Evolutionary conservation across 2,888 invertebrate species (phyloP).

Genomic region (Ophion costatus): DNA sequence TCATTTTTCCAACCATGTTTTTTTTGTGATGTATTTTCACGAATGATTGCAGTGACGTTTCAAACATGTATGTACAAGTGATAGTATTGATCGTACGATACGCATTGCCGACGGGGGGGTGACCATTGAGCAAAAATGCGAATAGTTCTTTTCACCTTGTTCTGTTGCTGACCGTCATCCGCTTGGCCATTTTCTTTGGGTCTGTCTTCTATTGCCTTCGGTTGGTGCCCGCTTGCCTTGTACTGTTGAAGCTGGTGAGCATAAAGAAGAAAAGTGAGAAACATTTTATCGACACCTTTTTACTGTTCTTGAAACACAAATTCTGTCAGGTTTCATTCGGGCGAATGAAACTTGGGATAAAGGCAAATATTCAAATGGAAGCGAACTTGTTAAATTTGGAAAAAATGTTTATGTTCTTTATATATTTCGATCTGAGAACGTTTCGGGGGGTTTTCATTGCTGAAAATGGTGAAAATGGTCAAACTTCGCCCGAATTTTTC

Average conservation of each 20-base stretch:
- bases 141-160: slow-evolving; percentile 83
- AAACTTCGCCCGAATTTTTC: too few relatives aligned
- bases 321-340: too few relatives aligned
- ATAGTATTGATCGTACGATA: slow-evolving; percentile 4
- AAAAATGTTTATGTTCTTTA: too few relatives aligned
- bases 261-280: slow-evolving; percentile 59
- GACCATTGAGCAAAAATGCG: slow-evolving; percentile 16
- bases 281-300: too few relatives aligned
- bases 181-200: slow-evolving; percentile 93
- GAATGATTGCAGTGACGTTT: slow-evolving; percentile 22
- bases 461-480: too few relatives aligned
- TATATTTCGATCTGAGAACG: too few relatives aligned
- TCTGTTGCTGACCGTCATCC: slow-evolving; percentile 85
- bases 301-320: too few relatives aligned
- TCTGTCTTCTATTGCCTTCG: slow-evolving; percentile 86
- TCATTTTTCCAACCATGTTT: neutral
- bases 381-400: too few relatives aligned
- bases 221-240: slow-evolving; percentile 89
- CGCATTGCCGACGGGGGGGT: neutral
- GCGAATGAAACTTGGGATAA: too few relatives aligned
- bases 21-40: slow-evolving; percentile 14
- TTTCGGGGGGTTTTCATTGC: too few relatives aligned
- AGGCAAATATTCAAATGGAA: too few relatives aligned
- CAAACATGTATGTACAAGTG: slow-evolving; percentile 12
- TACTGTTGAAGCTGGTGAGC: slow-evolving; percentile 91